A percentile compares a stretch with the other conserved stretches of the same genome.
phyloP scores from a whole-genome alignment of 2,888 invertebrate genomes.

The Orchesellides sinensis region DNA sequence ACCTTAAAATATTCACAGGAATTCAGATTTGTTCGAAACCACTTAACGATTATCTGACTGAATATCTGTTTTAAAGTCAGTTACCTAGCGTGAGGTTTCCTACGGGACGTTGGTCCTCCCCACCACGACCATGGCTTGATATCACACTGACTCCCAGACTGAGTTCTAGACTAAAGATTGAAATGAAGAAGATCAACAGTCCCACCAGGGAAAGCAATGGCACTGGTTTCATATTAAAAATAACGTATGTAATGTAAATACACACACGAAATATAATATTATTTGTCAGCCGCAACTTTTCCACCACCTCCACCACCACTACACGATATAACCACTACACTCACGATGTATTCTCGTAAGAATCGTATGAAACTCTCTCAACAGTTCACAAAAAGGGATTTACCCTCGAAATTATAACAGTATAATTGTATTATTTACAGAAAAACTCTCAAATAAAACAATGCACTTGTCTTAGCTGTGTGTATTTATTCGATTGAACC shows the following conservation, averaged over 20 bases:
- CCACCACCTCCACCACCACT: slow-evolving; percentile 40
- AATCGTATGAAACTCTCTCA: not conserved
- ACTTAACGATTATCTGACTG: not conserved
- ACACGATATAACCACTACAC: slow-evolving; percentile 18
- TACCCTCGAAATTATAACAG: not conserved
- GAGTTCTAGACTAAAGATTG: slow-evolving; percentile 38
- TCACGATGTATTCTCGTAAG: not conserved
- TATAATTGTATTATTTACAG: not conserved
- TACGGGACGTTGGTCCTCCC: not conserved
- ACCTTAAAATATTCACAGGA: not conserved
- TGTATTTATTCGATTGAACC: no score
- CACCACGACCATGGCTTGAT: slow-evolving; percentile 1
- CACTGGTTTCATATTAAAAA: slow-evolving; percentile 55
- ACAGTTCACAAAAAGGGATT: slow-evolving; percentile 1
- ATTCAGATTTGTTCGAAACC: not conserved
- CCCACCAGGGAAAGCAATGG: slow-evolving; percentile 58
- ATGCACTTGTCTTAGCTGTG: no score
- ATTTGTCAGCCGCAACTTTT: not conserved
- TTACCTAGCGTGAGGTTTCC: not conserved
- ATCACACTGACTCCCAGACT: slow-evolving; percentile 40
- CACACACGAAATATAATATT: not conserved
- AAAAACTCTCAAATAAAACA: not conserved
- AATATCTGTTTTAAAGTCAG: slow-evolving; percentile 2
- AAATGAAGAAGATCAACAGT: slow-evolving; percentile 46
- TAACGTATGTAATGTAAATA: no score